These are phyloP conservation scores for Opisthograptis luteolata DNA, from an alignment of 2,888 invertebrate species.

Conservation along the genomic window DNA sequence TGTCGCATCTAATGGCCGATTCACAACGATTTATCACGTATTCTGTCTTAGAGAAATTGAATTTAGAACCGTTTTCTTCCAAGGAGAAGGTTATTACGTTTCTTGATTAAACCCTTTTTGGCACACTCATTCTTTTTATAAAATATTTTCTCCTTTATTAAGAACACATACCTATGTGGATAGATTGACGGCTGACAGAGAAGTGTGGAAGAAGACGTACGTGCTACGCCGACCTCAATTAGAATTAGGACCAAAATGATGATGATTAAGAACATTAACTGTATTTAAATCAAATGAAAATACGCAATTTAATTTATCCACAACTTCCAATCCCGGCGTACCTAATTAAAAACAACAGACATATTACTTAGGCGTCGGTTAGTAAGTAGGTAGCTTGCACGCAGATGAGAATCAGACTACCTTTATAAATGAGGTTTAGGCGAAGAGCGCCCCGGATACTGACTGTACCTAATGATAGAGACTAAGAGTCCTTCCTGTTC, in stretches of 20 bases:
- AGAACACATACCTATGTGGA: too few relatives aligned
- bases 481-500: conserved; percentile 51
- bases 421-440: conserved; percentile 22
- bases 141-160: conserved; percentile 15
- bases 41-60: conserved; percentile 74
- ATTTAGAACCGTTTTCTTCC: conserved; percentile 66
- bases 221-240: too few relatives aligned
- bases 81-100: conserved; percentile 58
- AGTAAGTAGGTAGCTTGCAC: conserved; percentile 9
- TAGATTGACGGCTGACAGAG: background rate
- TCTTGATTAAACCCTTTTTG: conserved; percentile 68
- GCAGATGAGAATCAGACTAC: conserved; percentile 19
- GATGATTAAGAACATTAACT: too few relatives aligned
- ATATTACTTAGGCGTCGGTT: conserved; percentile 17
- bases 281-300: conserved; percentile 11
- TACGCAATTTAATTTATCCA: background rate
- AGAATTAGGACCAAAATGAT: too few relatives aligned
- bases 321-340: conserved; percentile 4
- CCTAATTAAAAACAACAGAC: conserved; percentile 1
- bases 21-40: conserved; percentile 79
- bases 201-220: too few relatives aligned
- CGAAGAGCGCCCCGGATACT: conserved; percentile 57
- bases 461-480: conserved; percentile 60
- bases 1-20: conserved; percentile 75
- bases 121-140: conserved; percentile 38